Conservation (phyloP, 2,888 invertebrate genomes). For the Neria commutata region DNA sequence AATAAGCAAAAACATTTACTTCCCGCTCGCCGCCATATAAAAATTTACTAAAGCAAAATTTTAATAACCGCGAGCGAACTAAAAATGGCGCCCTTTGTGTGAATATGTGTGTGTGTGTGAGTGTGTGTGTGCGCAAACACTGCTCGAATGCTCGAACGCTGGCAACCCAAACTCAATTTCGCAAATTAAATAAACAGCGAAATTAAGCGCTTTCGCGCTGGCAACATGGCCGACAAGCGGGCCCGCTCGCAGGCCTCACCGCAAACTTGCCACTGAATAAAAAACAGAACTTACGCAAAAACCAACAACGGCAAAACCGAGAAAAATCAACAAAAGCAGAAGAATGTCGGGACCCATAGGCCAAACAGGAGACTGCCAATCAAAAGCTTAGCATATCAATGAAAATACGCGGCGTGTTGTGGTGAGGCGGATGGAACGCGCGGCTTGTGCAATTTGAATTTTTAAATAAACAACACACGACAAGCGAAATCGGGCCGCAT, state of each 20-base stretch:
- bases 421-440: not conserved
- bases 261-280: no score
- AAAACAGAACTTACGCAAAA: no score
- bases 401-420: constrained; percentile 24
- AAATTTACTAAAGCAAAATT: constrained; percentile 51
- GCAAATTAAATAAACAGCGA: constrained; percentile 53
- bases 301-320: not conserved
- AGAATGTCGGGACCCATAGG: not conserved
- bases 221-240: constrained; percentile 20
- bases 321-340: constrained; percentile 16
- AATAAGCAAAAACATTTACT: constrained; percentile 34
- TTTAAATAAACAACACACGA: no score
- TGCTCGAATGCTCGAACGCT: not conserved
- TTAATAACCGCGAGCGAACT: constrained; percentile 40
- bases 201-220: constrained; percentile 30
- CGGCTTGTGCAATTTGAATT: constrained; percentile 15
- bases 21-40: constrained; percentile 35
- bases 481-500: no score
- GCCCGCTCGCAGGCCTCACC: constrained; percentile 9
- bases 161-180: constrained; percentile 40
- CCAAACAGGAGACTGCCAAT: constrained; percentile 3
- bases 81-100: constrained; percentile 10
- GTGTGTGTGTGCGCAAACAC: not conserved
- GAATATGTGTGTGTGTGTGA: not conserved
- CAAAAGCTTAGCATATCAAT: constrained; percentile 34